Base-by-base conservation (phyloP, 2,797 vertebrate species). In the Bufotes viridis region DNA sequence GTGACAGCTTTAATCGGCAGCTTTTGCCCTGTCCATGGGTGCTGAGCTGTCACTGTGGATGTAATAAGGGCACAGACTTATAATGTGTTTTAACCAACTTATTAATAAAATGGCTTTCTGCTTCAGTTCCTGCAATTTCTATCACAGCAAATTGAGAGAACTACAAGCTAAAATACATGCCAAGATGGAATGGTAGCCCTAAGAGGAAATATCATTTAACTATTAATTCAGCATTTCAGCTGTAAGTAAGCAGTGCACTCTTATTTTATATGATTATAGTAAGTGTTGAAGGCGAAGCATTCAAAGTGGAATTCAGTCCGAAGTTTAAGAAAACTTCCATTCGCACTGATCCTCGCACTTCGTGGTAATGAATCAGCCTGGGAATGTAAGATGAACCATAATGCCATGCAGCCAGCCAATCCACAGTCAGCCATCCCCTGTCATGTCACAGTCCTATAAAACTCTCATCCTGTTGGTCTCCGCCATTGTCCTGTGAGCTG, bases 1-100 rank as follows among this genome's bases (percentile, higher is more conserved):
- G 70, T 89, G 88, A 86, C 88, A 89, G 84, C 72, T 82, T 86
- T 89, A 89, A 89, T 86, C 79, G 70, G 15, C 42, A 49, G 78
- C 26, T 86, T 89, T 89, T 78, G 58, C 84, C 78, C 70, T 86
- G 69, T 86, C 70, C 72, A 70, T 86, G 70, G 78, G 70, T 82
- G 70, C 88, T 89, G 74, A 82, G 84, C 88, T 82, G 67, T 89
- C 69, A 86, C 67, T 75, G 78, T 72, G 69, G 60, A 24, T 76
- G 70, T 82, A 81, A 78, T 89, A 78, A 86, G 79, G 70, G 57
- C 84, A 78, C 70, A 78, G 78, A 78, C 70, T 57, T 86, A 72
- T 82, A 89, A 89, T 86, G 78, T 82, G 83, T 85, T 82, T 81
- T 78, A 89, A 61, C 70, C 70, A 85, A 24, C 49, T 57, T 85